Percentiles rank a stretch among this genome's conserved stretches.
phyloP scores from a whole-genome alignment of 2,888 invertebrate genomes.

The Fragum whitleyi region DNA sequence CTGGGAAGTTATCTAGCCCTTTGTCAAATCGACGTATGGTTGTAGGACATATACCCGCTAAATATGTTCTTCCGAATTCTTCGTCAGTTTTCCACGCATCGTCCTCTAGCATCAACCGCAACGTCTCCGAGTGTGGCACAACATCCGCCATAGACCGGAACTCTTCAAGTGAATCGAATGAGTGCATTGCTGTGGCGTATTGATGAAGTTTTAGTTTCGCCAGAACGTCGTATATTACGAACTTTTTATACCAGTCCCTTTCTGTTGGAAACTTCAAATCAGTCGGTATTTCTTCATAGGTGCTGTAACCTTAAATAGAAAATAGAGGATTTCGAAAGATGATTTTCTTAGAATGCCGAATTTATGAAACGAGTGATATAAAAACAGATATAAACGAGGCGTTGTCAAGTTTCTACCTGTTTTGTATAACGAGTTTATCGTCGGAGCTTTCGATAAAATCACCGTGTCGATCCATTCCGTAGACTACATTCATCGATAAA shows the following conservation, averaged over 20 bases:
- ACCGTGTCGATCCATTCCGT: no score
- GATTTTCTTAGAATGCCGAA: no score
- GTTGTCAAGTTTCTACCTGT: no score
- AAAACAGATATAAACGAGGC: no score
- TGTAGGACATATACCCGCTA: conserved; percentile 54
- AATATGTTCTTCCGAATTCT: conserved; percentile 58
- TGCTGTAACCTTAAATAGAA: conserved; percentile 34
- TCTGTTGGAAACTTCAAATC: conserved; percentile 55
- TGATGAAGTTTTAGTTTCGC: conserved; percentile 57
- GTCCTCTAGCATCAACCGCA: conserved; percentile 37
- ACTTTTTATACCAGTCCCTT: conserved; percentile 56
- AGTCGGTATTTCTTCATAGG: conserved; percentile 50
- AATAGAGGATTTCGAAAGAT: neutral
- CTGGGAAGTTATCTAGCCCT: conserved; percentile 48
- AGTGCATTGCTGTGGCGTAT: conserved; percentile 45
- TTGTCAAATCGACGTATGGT: conserved; percentile 31
- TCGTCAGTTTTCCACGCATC: conserved; percentile 58
- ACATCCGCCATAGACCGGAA: conserved; percentile 51
- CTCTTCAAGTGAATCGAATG: conserved; percentile 58
- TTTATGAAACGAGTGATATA: no score
- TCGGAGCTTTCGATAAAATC: no score
- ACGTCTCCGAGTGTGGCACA: conserved; percentile 41
- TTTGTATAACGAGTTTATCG: no score
- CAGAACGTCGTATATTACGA: conserved; percentile 45
- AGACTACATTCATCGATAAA: no score